Conservation (phyloP, 2,888 invertebrate species). For the Terebella lapidaria region DNA sequence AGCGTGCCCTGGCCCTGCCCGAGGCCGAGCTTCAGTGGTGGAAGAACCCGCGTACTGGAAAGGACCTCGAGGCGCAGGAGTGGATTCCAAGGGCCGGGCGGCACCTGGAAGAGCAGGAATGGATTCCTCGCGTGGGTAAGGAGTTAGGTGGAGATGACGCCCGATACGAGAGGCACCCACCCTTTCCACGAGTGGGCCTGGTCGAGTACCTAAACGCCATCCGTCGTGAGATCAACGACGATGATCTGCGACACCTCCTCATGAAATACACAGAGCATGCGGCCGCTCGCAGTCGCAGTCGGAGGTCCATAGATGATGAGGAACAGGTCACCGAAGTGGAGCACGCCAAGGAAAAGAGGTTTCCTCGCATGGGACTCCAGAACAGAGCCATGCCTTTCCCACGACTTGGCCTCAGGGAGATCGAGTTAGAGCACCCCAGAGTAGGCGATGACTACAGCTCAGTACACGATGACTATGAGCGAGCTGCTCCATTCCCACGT, state of each 20-base stretch:
- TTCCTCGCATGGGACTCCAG: background rate
- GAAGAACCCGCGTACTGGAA: background rate
- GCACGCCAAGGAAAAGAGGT: background rate
- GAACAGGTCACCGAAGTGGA: constrained; percentile 1
- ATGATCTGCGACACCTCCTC: background rate
- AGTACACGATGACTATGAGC: background rate
- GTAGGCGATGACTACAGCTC: background rate
- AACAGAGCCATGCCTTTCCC: background rate
- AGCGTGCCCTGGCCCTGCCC: background rate
- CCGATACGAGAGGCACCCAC: background rate
- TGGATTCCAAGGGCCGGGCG: background rate
- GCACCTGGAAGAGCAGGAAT: too few species aligned
- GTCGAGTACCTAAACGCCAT: background rate
- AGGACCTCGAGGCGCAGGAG: background rate
- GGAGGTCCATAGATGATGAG: background rate
- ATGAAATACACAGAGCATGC: background rate
- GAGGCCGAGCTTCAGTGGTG: background rate
- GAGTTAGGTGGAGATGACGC: background rate
- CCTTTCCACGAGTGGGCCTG: background rate
- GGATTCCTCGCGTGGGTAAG: constrained; percentile 1
- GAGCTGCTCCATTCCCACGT: background rate
- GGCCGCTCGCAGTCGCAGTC: background rate
- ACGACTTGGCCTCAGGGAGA: background rate
- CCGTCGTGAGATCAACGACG: background rate
- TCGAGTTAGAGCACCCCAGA: background rate